Conservation (phyloP, 2,113 vertebrate genomes). For the Zosterops borbonicus region DNA sequence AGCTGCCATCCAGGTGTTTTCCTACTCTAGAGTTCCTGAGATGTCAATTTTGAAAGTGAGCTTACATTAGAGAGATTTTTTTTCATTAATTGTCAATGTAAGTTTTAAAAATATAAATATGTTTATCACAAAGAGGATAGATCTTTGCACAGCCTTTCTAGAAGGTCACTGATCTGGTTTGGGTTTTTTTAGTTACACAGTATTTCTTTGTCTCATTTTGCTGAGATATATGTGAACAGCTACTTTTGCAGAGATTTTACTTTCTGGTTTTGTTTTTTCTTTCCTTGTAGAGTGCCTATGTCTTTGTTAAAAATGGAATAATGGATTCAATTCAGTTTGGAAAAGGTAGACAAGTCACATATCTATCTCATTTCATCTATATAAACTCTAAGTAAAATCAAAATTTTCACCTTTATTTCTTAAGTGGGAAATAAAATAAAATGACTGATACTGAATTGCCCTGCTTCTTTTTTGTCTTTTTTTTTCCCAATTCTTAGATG, state of each 20-base stretch:
- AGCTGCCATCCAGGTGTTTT: neutral
- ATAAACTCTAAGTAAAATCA: neutral
- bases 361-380: neutral
- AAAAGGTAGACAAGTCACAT: constrained; percentile 78
- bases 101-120: neutral
- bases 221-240: neutral
- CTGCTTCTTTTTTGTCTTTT: neutral
- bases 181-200: neutral
- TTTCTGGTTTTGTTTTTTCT: neutral
- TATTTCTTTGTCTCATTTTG: neutral
- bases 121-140: neutral
- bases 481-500: constrained; percentile 69
- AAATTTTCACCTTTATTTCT: neutral
- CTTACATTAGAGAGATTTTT: neutral
- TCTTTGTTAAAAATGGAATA: constrained; percentile 79
- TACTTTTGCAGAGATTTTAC: neutral
- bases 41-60: neutral
- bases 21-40: neutral
- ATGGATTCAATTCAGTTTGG: constrained; percentile 80
- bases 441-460: neutral
- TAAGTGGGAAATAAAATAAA: neutral
- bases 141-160: neutral
- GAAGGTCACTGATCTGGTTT: neutral
- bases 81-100: neutral
- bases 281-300: constrained; percentile 72